These are phyloP conservation scores for Brachionus rotundiformis DNA, from an alignment of 1,140 invertebrate genomes.

Conservation along the genomic window DNA sequence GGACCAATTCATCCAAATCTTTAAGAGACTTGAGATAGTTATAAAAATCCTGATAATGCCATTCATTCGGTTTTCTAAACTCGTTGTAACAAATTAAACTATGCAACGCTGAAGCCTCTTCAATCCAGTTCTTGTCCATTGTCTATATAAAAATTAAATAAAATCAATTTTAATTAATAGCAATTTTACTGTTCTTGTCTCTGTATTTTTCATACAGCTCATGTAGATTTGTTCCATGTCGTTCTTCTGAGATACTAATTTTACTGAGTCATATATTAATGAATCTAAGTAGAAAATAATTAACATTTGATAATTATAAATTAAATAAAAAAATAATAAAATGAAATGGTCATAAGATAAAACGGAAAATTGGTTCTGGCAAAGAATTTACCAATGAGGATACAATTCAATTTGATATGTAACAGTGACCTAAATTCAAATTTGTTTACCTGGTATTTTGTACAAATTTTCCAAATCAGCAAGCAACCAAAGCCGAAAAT, in stretches of 20 bases:
- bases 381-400: too few relatives aligned
- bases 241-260: background rate
- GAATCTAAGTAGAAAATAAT: too few relatives aligned
- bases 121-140: background rate
- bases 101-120: background rate
- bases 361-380: too few relatives aligned
- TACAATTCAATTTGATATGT: too few relatives aligned
- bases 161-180: background rate
- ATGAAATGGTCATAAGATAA: too few relatives aligned
- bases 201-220: background rate
- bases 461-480: background rate
- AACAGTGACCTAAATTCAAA: too few relatives aligned
- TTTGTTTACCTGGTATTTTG: conserved; percentile 42
- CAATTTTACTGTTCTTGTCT: background rate
- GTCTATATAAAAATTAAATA: background rate
- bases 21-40: background rate
- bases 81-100: conserved; percentile 3
- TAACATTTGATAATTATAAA: too few relatives aligned
- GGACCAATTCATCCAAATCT: background rate
- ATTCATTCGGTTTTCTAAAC: background rate
- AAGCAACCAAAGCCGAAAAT: conserved; percentile 41
- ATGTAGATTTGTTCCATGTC: conserved; percentile 11
- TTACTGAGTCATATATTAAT: conserved; percentile 4
- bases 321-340: too few relatives aligned
- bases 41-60: conserved; percentile 6